phyloP scores from a whole-genome alignment of 2,888 invertebrate species.

The Volucella inanis region DNA sequence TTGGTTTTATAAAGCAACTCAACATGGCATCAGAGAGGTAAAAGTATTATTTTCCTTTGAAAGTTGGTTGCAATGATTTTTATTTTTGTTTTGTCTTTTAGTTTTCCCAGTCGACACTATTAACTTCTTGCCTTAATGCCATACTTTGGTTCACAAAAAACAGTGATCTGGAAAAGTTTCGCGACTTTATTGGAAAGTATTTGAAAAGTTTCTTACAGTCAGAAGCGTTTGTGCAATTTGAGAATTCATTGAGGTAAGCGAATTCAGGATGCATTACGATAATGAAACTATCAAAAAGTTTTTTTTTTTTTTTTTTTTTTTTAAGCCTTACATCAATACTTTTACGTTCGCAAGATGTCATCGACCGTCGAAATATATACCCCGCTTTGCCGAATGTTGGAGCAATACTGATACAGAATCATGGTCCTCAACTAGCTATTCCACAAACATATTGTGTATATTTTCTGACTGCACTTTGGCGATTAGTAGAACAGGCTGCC shows the following conservation, averaged over 20 bases:
- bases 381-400: conserved; percentile 81
- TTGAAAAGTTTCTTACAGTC: conserved; percentile 79
- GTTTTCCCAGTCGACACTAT: conserved; percentile 81
- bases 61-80: background rate
- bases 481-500: conserved; percentile 76
- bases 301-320: conserved; percentile 6
- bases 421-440: conserved; percentile 80
- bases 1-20: conserved; percentile 81
- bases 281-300: background rate
- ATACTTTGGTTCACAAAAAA: conserved; percentile 78
- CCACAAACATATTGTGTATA: conserved; percentile 80
- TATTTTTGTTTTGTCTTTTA: conserved; percentile 63
- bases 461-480: conserved; percentile 80
- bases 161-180: conserved; percentile 76
- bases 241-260: conserved; percentile 42
- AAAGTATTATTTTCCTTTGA: background rate
- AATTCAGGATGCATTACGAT: background rate
- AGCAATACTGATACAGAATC: conserved; percentile 79
- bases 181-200: conserved; percentile 79
- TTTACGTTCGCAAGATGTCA: conserved; percentile 73
- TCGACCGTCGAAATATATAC: conserved; percentile 81
- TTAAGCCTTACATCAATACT: conserved; percentile 79
- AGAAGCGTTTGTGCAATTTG: conserved; percentile 77
- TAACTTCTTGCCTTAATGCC: conserved; percentile 79
- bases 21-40: conserved; percentile 79